phyloP scores from a whole-genome alignment of 2,888 invertebrate genomes.

The Dicyrtomina minuta region DNA sequence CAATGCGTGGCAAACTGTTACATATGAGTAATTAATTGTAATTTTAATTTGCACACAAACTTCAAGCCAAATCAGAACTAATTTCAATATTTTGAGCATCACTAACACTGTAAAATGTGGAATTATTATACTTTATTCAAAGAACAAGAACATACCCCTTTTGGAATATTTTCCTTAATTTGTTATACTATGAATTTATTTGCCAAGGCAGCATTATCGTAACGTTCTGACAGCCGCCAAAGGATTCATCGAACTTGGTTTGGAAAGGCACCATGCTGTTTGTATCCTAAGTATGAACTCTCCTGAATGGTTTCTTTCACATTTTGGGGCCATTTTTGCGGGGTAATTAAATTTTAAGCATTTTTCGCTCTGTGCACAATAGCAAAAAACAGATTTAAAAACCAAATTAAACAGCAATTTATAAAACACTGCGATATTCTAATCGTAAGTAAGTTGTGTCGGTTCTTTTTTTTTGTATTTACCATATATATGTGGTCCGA shows the following conservation, averaged over 20 bases:
- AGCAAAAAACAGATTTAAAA: conserved; percentile 38
- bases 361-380: no score
- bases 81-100: no score
- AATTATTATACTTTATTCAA: not conserved
- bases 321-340: conserved; percentile 82
- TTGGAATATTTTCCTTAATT: no score
- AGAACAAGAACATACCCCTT: no score
- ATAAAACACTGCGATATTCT: no score
- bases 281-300: conserved; percentile 88
- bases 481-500: conserved; percentile 29
- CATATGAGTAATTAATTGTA: conserved; percentile 53
- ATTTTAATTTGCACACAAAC: not conserved
- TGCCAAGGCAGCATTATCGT: conserved; percentile 73
- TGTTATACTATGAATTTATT: conserved; percentile 42
- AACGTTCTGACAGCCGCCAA: conserved; percentile 77
- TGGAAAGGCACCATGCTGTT: conserved; percentile 76
- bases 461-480: no score
- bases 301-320: conserved; percentile 84
- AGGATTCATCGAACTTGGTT: conserved; percentile 79
- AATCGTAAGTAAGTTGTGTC: no score
- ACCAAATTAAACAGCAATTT: not conserved
- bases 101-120: not conserved
- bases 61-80: not conserved
- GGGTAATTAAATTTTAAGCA: conserved; percentile 66
- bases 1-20: conserved; percentile 57